These are phyloP conservation scores for Amblyjoppa fuscipennis DNA, from an alignment of 2,888 invertebrate genomes.

Conservation along the genomic window DNA sequence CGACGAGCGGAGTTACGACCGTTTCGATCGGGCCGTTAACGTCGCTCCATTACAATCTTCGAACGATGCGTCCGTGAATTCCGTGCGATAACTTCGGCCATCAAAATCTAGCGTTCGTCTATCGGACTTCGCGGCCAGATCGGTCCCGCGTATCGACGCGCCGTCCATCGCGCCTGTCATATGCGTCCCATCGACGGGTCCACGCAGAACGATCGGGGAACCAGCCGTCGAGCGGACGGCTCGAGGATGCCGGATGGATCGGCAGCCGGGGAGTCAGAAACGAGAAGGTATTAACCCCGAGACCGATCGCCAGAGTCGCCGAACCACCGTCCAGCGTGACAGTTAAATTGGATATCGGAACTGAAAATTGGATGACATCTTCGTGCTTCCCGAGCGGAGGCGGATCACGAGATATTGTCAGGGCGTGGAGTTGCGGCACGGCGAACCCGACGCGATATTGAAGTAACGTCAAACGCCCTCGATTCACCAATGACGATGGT, in stretches of 20 bases:
- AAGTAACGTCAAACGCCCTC: background rate
- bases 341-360: slow-evolving; percentile 41
- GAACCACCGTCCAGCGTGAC: background rate
- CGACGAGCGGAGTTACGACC: slow-evolving; percentile 25
- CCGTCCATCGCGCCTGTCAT: slow-evolving; percentile 1
- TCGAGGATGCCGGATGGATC: background rate
- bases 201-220: background rate
- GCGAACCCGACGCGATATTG: background rate
- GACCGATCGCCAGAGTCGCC: slow-evolving; percentile 6
- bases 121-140: background rate
- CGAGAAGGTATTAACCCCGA: slow-evolving; percentile 15
- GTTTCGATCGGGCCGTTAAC: slow-evolving; percentile 61
- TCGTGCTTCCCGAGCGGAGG: background rate
- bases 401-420: background rate
- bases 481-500: background rate
- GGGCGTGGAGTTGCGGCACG: background rate
- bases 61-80: slow-evolving; percentile 48
- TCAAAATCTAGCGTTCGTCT: slow-evolving; percentile 51
- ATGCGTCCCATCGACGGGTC: slow-evolving; percentile 10
- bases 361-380: slow-evolving; percentile 50
- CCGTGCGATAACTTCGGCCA: slow-evolving; percentile 52
- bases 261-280: background rate
- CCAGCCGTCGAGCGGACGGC: background rate
- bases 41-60: slow-evolving; percentile 56
- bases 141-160: background rate